Conservation (phyloP, 1,140 invertebrate genomes). For the Scaptomyza graminum region DNA sequence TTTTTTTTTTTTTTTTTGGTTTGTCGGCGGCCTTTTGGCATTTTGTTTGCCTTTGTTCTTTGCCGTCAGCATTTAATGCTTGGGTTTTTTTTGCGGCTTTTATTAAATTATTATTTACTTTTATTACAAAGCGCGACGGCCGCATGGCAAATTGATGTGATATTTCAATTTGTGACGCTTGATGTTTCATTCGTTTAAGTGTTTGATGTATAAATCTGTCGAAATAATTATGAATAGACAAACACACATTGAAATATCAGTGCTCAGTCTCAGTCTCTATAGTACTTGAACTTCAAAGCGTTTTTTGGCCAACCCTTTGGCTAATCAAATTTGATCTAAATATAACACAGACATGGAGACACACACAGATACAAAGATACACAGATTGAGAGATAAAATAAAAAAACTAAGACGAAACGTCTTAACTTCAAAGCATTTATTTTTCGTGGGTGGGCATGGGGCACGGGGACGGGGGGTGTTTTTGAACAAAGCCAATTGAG, state of each 20-base stretch:
- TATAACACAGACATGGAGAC: conserved; percentile 53
- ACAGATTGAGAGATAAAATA: background rate
- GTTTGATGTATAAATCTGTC: conserved; percentile 21
- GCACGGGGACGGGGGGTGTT: conserved; percentile 30
- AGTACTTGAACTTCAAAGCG: conserved; percentile 79
- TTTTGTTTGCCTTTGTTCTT: conserved; percentile 68
- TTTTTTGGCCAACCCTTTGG: conserved; percentile 60
- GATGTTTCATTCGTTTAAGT: conserved; percentile 32
- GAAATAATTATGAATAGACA: conserved; percentile 12
- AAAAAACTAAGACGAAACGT: conserved; percentile 28
- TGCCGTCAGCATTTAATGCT: conserved; percentile 74
- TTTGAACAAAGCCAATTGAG: conserved; percentile 75
- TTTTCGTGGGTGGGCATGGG: conserved; percentile 17
- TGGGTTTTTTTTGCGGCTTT: conserved; percentile 59
- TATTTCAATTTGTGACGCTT: conserved; percentile 79
- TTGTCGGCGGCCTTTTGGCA: conserved; percentile 66
- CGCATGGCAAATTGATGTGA: conserved; percentile 78
- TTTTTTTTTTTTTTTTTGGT: no score
- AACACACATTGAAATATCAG: conserved; percentile 53
- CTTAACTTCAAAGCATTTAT: conserved; percentile 64
- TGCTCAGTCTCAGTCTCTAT: conserved; percentile 32
- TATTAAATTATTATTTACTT: conserved; percentile 82
- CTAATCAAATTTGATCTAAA: conserved; percentile 77
- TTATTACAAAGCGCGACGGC: conserved; percentile 79
- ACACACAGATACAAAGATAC: background rate